These are phyloP conservation scores for Xestoiulus laeticollis DNA, from an alignment of 2,888 invertebrate genomes.

Conservation along the genomic window DNA sequence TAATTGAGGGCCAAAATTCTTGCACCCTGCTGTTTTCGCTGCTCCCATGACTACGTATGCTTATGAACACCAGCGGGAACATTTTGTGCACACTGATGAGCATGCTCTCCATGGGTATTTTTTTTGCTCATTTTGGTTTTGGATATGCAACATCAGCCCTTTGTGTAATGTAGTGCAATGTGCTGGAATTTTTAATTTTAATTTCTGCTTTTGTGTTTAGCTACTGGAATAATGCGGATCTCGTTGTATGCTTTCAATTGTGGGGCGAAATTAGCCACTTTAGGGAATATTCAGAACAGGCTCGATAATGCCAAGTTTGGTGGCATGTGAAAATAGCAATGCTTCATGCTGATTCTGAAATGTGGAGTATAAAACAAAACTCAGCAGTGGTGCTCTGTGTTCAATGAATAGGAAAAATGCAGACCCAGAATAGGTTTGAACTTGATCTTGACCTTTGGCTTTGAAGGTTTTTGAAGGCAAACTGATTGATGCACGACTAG, in stretches of 20 bases:
- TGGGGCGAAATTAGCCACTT: not conserved
- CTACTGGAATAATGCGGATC: not conserved
- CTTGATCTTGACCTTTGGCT: not conserved
- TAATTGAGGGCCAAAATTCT: conserved; percentile 37
- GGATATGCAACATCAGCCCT: not conserved
- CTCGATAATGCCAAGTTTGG: not conserved
- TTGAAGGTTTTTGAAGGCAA: too few relatives aligned
- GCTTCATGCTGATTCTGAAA: not conserved
- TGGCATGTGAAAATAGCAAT: not conserved
- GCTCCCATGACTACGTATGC: conserved; percentile 15
- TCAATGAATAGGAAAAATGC: not conserved
- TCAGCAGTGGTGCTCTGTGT: not conserved
- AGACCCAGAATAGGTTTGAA: not conserved
- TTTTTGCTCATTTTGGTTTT: conserved; percentile 7
- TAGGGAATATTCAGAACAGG: not conserved
- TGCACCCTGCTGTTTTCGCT: not conserved
- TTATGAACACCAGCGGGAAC: conserved; percentile 34
- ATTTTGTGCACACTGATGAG: conserved; percentile 16
- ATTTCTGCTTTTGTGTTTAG: conserved; percentile 3
- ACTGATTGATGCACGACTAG: too few relatives aligned
- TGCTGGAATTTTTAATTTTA: conserved; percentile 23
- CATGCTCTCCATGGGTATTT: not conserved
- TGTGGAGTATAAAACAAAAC: not conserved
- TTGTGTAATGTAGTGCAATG: not conserved
- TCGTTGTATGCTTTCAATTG: not conserved